Evolutionary conservation across 2,113 vertebrate species (phyloP), one percentile per base, ranked within the genome.

Genomic region (Dasyurus viverrinus): DNA sequence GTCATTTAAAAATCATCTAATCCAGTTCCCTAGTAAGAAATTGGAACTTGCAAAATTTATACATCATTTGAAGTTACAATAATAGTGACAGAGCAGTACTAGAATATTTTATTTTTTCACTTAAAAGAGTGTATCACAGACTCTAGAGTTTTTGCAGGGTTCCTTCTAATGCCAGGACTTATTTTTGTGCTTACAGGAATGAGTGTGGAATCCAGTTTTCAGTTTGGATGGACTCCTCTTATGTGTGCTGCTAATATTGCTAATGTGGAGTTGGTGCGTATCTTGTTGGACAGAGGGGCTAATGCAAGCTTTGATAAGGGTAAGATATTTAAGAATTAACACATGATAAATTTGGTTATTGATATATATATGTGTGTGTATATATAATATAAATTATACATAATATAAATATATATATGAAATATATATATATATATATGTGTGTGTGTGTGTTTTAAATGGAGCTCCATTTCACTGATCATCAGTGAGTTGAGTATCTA

Each of bases 201-300:
- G 97, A 98, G 97, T 54, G 98, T 99, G 96, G 99, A 99, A 60
- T 99, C 97, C 46, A 98, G 91, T 24, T 99, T 99, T 89, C 98
- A 96, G 9, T 99, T 99, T 98, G 99, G 98, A 1, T 99, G 99
- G 99, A 99, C 99, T 95, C 99, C 99, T 25, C 98, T 99, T 95
- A 99, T 99, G 99, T 99, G 98, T 97, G 99, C 99, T 30, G 99
- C 99, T 95, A 99, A 97, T 0, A 92, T 99, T 95, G 99, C 99
- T 12, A 98, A 99, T 92, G 98, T 98, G 36, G 98, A 99, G 0
- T 92, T 99, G 57, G 98, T 99, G 50, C 98, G 98, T 92, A 97
- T 99, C 60, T 99, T 99, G 94, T 96, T 99, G 97, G 98, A 99
- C 98, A 98, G 98, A 98, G 99, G 99, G 26, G 99, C 99, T 92